Conservation (phyloP, 1,140 invertebrate species). For the Polypedilum pembai region DNA sequence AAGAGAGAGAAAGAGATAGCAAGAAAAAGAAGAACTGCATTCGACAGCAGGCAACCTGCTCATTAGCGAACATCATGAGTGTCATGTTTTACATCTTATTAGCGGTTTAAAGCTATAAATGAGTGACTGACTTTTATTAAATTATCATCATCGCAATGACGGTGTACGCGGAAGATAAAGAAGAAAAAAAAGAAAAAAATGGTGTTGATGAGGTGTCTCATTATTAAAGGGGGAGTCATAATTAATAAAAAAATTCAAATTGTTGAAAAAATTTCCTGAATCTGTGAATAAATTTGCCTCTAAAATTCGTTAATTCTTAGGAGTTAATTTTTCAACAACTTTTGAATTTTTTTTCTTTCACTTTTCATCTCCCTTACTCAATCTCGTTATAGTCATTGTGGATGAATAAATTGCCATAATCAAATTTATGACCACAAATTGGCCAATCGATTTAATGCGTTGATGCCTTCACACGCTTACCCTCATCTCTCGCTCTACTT, state of each 20-base stretch:
- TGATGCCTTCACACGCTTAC: neutral
- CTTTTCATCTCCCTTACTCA: no score
- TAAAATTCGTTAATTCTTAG: no score
- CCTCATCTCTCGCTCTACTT: no score
- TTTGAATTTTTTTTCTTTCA: no score
- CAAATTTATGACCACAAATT: conserved; percentile 18
- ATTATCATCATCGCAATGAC: neutral
- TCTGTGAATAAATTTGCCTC: neutral
- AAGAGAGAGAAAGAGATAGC: neutral
- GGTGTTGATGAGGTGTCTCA: conserved; percentile 10
- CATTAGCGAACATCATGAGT: conserved; percentile 11
- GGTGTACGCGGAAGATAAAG: neutral
- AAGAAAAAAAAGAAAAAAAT: neutral
- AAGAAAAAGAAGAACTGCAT: conserved; percentile 3
- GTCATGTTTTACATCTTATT: conserved; percentile 18
- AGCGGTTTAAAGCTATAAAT: conserved; percentile 17
- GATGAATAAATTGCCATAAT: conserved; percentile 14
- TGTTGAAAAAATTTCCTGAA: neutral
- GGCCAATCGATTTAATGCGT: conserved; percentile 3
- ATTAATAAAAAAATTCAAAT: neutral
- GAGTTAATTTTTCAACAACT: no score
- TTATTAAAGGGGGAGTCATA: neutral
- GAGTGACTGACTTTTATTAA: conserved; percentile 13
- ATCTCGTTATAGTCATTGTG: neutral
- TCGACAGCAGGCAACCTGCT: conserved; percentile 9